Percentiles rank a stretch among this genome's conserved stretches.
Conservation (phyloP, 1,140 invertebrate genomes). For the Araneus ventricosus region DNA sequence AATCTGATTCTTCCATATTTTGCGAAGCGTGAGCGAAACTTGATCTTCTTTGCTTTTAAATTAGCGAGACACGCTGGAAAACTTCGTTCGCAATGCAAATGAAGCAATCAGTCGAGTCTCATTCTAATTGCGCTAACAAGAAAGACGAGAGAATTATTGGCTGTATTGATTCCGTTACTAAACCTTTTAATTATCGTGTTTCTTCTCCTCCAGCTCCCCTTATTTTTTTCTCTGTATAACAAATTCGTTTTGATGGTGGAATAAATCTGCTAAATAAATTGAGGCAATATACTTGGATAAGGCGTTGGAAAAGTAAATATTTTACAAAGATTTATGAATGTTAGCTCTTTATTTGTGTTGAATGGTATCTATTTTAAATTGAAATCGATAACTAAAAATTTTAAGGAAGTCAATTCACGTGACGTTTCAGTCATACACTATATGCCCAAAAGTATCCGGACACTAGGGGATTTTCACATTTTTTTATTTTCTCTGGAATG, state of each 20-base stretch:
- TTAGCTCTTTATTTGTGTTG: too few relatives aligned
- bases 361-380: too few relatives aligned
- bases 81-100: not conserved
- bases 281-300: too few relatives aligned
- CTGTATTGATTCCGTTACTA: not conserved
- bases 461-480: too few relatives aligned
- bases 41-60: not conserved
- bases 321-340: too few relatives aligned
- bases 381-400: too few relatives aligned
- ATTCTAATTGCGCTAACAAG: conserved; percentile 20
- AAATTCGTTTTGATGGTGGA: not conserved
- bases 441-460: too few relatives aligned
- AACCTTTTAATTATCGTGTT: conserved; percentile 8
- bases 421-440: too few relatives aligned
- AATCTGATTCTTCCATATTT: not conserved
- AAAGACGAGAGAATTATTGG: conserved; percentile 2
- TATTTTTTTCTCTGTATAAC: not conserved
- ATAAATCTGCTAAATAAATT: not conserved
- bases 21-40: not conserved
- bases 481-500: too few relatives aligned
- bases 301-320: too few relatives aligned
- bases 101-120: not conserved
- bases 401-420: too few relatives aligned
- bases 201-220: not conserved
- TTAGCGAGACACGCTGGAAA: not conserved